Evolutionary conservation across 2,113 vertebrate genomes (phyloP).

Genomic region (Gorsachius goisagi): DNA sequence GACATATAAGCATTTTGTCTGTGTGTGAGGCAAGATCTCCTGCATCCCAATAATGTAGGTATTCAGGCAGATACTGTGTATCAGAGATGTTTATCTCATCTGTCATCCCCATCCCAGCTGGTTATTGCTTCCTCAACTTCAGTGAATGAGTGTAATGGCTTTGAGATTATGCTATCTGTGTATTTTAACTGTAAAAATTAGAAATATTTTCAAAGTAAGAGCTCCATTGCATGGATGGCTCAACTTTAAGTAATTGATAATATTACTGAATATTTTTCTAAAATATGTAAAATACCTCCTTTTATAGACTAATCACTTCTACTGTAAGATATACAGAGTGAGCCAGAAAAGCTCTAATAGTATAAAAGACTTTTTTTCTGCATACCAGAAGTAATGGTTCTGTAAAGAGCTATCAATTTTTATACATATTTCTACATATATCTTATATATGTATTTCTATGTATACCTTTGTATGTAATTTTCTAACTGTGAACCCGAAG

Average conservation of each 20-base stretch:
- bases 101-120: background rate
- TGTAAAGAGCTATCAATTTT: accelerated
- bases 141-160: background rate
- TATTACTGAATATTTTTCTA: background rate
- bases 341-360: background rate
- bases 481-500: background rate
- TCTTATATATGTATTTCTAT: background rate
- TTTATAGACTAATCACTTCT: background rate
- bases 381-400: background rate
- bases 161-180: background rate
- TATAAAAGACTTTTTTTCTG: background rate
- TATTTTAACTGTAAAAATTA: background rate
- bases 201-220: background rate
- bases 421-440: background rate
- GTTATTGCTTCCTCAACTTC: background rate
- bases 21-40: background rate
- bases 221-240: background rate
- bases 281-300: background rate
- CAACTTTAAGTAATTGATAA: background rate
- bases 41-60: background rate
- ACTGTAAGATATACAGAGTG: background rate
- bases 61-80: background rate
- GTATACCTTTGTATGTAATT: background rate
- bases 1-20: background rate
- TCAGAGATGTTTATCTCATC: background rate